Percentiles rank a stretch among this genome's conserved stretches.
Evolutionary conservation across 1,140 invertebrate genomes (phyloP).

Genomic region (Latrodectus geometricus): DNA sequence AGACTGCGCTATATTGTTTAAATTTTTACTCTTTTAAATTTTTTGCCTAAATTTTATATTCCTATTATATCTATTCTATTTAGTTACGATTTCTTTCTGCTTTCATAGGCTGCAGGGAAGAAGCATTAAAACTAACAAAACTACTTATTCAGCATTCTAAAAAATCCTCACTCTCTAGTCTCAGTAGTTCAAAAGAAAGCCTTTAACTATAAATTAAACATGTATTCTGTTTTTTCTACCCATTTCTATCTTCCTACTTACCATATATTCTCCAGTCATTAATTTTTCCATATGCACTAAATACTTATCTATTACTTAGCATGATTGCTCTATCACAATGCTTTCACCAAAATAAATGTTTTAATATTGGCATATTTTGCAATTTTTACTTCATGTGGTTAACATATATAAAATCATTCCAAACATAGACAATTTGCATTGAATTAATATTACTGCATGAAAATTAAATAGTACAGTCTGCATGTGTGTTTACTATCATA

Average conservation of each 20-base stretch:
- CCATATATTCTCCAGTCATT: neutral
- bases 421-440: neutral
- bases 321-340: neutral
- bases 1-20: too few relatives aligned
- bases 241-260: neutral
- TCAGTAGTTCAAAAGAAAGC: constrained; percentile 27
- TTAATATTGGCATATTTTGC: neutral
- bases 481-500: constrained; percentile 59
- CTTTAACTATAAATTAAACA: neutral
- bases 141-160: constrained; percentile 44
- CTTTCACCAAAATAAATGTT: too few relatives aligned
- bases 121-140: constrained; percentile 63
- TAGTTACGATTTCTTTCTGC: constrained; percentile 57
- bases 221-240: neutral
- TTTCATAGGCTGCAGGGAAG: constrained; percentile 62
- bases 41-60: neutral
- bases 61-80: neutral
- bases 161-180: constrained; percentile 7
- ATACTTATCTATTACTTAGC: neutral
- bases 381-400: neutral
- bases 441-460: constrained; percentile 17
- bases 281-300: neutral
- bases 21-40: too few relatives aligned
- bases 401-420: neutral
- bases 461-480: constrained; percentile 37